Evolutionary conservation across 2,888 invertebrate genomes (phyloP).

Genomic region (Lasius fuliginosus): DNA sequence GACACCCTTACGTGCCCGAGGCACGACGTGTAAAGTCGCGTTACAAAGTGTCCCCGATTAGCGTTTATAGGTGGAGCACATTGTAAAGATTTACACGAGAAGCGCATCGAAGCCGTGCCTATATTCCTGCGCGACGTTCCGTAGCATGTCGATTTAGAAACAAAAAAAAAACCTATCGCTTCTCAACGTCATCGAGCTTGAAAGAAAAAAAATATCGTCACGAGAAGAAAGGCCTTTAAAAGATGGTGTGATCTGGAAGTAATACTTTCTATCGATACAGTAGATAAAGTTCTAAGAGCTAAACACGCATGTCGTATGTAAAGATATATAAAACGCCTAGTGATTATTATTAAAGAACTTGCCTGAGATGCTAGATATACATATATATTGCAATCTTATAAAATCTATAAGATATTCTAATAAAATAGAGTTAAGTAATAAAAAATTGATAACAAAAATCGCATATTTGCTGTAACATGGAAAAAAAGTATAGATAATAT

Average conservation of each 20-base stretch:
- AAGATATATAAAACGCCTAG: neutral
- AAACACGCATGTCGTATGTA: constrained; percentile 13
- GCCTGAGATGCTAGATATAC: neutral
- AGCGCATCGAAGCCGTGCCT: neutral
- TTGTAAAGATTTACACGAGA: constrained; percentile 44
- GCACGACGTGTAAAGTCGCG: constrained; percentile 52
- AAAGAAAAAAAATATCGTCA: constrained; percentile 27
- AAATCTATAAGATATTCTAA: neutral
- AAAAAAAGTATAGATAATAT: neutral
- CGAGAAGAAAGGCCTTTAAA: constrained; percentile 13
- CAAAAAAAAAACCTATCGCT: constrained; percentile 39
- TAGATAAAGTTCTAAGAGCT: constrained; percentile 28
- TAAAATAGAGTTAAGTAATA: neutral
- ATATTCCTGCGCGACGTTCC: constrained; percentile 25
- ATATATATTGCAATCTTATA: neutral
- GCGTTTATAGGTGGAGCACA: constrained; percentile 38
- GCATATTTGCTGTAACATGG: neutral
- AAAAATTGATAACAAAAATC: neutral
- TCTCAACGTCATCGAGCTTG: constrained; percentile 8
- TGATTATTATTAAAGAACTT: neutral
- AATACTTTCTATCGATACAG: constrained; percentile 30
- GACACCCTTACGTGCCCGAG: constrained; percentile 60
- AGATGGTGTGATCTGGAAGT: constrained; percentile 44
- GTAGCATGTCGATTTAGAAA: constrained; percentile 32
- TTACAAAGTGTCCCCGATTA: constrained; percentile 57